A percentile compares a stretch with the other conserved stretches of the same genome.
Evolutionary conservation across 1,140 invertebrate species (phyloP).

Genomic region (Danaus plexippus): DNA sequence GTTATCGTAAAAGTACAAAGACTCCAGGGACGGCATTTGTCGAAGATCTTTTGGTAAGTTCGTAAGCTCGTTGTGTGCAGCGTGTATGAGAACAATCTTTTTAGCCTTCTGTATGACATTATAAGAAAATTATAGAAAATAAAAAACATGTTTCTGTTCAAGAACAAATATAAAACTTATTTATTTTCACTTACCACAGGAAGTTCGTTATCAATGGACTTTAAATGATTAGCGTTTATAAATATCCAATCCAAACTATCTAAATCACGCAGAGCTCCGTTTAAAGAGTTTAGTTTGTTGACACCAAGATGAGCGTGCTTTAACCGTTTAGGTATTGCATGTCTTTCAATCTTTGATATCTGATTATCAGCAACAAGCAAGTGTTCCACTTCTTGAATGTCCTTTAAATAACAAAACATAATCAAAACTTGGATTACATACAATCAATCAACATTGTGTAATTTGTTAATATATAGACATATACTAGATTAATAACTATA

Average conservation of each 20-base stretch:
- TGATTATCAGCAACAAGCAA: constrained; percentile 80
- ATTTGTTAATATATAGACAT: neutral
- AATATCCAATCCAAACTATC: constrained; percentile 83
- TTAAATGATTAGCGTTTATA: constrained; percentile 82
- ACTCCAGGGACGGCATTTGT: constrained; percentile 76
- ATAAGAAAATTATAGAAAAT: too few relatives aligned
- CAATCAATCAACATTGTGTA: constrained; percentile 1
- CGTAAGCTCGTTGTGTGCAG: constrained; percentile 79
- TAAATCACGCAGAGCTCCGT: constrained; percentile 79
- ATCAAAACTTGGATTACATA: neutral
- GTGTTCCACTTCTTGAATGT: constrained; percentile 77
- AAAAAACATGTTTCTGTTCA: too few relatives aligned
- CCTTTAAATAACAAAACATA: constrained; percentile 35
- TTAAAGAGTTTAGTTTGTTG: constrained; percentile 80
- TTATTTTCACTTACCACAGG: constrained; percentile 68
- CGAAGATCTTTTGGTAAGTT: constrained; percentile 79
- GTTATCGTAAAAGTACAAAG: constrained; percentile 80
- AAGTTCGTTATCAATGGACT: constrained; percentile 80
- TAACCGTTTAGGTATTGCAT: constrained; percentile 76
- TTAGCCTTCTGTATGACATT: constrained; percentile 68
- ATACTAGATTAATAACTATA: constrained; percentile 6
- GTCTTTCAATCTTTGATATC: constrained; percentile 77
- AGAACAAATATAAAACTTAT: too few relatives aligned
- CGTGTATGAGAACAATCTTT: constrained; percentile 78
- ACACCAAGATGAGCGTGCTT: constrained; percentile 80